These are phyloP conservation scores for Glossophaga mutica DNA, from an alignment of 2,797 vertebrate species.

Conservation along the genomic window DNA sequence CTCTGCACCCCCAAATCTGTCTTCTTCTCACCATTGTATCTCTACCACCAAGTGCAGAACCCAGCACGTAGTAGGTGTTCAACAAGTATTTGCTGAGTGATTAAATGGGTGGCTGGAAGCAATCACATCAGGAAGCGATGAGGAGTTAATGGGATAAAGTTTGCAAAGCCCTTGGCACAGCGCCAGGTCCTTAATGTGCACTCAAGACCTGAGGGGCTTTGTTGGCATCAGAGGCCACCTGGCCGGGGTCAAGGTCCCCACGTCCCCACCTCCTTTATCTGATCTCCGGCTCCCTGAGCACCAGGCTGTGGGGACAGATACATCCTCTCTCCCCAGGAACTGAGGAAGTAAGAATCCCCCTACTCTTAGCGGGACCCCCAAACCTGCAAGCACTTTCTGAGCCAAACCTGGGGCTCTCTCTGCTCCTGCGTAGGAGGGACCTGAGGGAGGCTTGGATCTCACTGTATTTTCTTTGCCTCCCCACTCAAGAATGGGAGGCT, in stretches of 20 bases:
- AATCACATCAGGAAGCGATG: fast-evolving
- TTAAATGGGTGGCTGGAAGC: neutral
- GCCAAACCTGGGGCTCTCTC: neutral
- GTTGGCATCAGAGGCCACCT: neutral
- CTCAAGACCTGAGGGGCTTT: neutral
- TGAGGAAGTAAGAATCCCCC: neutral
- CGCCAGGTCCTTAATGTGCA: neutral
- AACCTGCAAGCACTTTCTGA: neutral
- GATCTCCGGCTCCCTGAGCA: neutral
- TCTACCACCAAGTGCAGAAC: neutral
- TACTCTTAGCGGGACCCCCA: neutral
- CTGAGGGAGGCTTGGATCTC: neutral
- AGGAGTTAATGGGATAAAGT: neutral
- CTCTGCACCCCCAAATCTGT: neutral
- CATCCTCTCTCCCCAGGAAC: neutral
- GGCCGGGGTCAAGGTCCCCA: neutral
- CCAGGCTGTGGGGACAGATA: neutral
- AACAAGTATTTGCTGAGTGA: neutral
- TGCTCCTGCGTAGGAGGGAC: neutral
- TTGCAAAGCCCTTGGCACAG: neutral
- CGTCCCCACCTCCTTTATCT: no score
- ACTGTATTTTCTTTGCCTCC: slow-evolving; percentile 31
- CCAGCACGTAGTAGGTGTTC: neutral
- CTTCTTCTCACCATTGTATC: neutral
- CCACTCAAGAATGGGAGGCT: slow-evolving; percentile 19